Conservation (phyloP, 30 jellyfish, hydroid and myxozoan genomes). For the Pseudorhiza aurosa region DNA sequence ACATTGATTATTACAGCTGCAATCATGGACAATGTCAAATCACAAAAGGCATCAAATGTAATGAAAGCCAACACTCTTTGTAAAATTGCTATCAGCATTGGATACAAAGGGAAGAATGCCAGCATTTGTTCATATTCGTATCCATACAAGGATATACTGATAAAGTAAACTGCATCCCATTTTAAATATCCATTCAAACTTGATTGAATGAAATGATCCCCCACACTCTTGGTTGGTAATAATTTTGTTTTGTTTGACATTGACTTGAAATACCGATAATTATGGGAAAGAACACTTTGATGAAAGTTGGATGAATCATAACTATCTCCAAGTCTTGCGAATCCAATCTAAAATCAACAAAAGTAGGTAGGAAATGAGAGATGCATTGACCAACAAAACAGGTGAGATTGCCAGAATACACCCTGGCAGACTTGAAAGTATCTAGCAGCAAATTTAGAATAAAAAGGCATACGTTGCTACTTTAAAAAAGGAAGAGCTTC, state of each 20-base stretch:
- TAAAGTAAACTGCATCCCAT: constrained; percentile 94
- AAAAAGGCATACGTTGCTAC: no score
- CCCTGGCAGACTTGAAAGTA: no score
- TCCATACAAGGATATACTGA: constrained; percentile 66
- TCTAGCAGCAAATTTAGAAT: no score
- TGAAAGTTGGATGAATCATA: constrained; percentile 51
- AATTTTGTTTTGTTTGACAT: background rate
- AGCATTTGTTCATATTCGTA: constrained; percentile 93
- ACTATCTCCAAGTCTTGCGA: background rate
- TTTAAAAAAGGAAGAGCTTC: no score
- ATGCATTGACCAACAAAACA: background rate
- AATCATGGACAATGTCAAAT: constrained; percentile 3
- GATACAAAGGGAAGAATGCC: constrained; percentile 84
- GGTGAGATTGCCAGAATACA: background rate
- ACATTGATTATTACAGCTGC: constrained; percentile 37
- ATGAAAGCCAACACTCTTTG: constrained; percentile 3
- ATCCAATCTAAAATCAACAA: constrained; percentile 17
- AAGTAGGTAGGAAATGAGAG: background rate
- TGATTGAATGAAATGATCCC: background rate
- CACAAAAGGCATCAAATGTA: background rate
- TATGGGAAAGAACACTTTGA: constrained; percentile 41
- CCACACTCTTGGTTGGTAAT: background rate
- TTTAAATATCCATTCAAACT: constrained; percentile 62
- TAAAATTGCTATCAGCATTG: constrained; percentile 32
- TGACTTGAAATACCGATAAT: background rate